Conservation (phyloP, 2,888 invertebrate species). For the Panopea generosa region DNA sequence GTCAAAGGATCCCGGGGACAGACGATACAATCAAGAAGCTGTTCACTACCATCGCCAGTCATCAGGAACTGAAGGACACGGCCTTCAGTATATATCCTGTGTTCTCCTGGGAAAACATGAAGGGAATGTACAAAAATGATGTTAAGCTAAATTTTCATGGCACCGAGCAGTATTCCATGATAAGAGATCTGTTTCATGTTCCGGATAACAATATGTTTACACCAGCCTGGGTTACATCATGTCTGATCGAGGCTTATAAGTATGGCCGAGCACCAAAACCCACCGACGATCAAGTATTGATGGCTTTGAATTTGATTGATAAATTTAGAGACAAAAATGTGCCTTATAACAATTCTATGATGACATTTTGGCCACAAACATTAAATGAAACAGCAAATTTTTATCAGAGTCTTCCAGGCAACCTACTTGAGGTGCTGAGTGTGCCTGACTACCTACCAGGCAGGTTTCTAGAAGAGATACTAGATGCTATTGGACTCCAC, state of each 20-base stretch:
- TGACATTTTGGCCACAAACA: conserved; percentile 74
- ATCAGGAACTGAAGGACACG: conserved; percentile 44
- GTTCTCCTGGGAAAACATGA: conserved; percentile 63
- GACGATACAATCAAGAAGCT: conserved; percentile 6
- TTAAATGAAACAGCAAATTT: conserved; percentile 60
- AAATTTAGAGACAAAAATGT: conserved; percentile 66
- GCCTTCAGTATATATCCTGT: conserved; percentile 43
- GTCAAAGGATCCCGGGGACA: not conserved
- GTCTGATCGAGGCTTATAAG: conserved; percentile 64
- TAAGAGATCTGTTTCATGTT: conserved; percentile 59
- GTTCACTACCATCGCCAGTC: conserved; percentile 9
- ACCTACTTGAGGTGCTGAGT: conserved; percentile 60
- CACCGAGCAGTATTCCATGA: conserved; percentile 46
- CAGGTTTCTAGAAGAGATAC: conserved; percentile 65
- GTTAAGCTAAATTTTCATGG: conserved; percentile 78
- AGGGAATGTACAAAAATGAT: conserved; percentile 74
- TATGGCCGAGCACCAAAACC: conserved; percentile 63
- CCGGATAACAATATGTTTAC: conserved; percentile 74
- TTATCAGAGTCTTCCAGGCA: conserved; percentile 71
- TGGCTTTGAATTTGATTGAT: conserved; percentile 63
- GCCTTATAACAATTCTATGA: conserved; percentile 64
- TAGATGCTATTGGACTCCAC: conserved; percentile 64
- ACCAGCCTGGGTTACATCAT: conserved; percentile 66
- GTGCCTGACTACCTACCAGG: conserved; percentile 61
- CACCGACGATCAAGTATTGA: conserved; percentile 39